phyloP scores from a whole-genome alignment of 2,888 invertebrate species.

The Auanema freiburgensis region DNA sequence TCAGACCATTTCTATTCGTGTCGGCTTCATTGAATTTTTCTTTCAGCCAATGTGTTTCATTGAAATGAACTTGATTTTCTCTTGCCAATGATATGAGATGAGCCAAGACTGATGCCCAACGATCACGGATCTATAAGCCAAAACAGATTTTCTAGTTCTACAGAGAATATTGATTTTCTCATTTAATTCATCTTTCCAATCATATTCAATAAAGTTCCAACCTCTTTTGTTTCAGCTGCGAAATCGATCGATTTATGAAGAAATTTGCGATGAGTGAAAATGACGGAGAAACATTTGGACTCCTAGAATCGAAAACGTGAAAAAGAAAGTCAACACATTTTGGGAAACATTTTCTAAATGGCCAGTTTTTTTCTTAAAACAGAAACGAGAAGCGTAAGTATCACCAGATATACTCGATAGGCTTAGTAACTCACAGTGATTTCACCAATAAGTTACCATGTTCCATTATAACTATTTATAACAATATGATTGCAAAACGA shows the following conservation, averaged over 20 bases:
- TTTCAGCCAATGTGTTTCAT: slow-evolving; percentile 66
- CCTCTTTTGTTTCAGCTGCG: slow-evolving; percentile 45
- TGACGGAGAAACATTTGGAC: slow-evolving; percentile 61
- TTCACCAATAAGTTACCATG: too few species aligned
- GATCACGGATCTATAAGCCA: slow-evolving; percentile 37
- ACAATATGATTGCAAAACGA: neutral
- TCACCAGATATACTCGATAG: too few species aligned
- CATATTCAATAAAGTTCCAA: slow-evolving; percentile 11
- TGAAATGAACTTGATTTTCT: slow-evolving; percentile 53
- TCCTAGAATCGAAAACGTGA: slow-evolving; percentile 48
- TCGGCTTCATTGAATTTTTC: slow-evolving; percentile 70
- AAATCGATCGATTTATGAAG: slow-evolving; percentile 64
- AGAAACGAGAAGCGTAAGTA: too few species aligned
- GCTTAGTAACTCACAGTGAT: too few species aligned
- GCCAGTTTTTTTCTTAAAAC: too few species aligned
- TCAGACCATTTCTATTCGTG: slow-evolving; percentile 67
- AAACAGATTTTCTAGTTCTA: neutral
- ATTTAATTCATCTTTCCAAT: neutral
- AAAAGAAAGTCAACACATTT: neutral
- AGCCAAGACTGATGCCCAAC: slow-evolving; percentile 45
- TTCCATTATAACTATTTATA: neutral
- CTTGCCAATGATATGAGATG: slow-evolving; percentile 43
- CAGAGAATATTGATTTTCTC: slow-evolving; percentile 1
- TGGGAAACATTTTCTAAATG: too few species aligned
- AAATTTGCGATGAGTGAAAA: slow-evolving; percentile 59